Evolutionary conservation across 2,113 vertebrate species (phyloP), one percentile per base, ranked within the genome.

Genomic region (Coptodon bakossiorum): DNA sequence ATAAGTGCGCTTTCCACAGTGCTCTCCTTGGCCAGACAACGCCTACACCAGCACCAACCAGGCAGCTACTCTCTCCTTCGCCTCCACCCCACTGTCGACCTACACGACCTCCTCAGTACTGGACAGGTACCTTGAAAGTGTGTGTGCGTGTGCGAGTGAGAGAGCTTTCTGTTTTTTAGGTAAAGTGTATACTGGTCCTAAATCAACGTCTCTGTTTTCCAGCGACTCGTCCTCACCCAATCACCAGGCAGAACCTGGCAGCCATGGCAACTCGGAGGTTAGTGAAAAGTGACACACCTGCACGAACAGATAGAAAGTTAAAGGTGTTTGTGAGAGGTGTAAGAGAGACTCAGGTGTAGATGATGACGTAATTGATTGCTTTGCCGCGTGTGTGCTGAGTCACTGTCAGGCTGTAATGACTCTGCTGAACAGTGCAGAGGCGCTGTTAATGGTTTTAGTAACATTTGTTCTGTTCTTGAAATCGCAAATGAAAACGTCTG

Each of bases 171-270:
- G 17, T 12, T 73, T 84, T 12, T 40, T 40, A 59, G 34, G n/a
- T 13, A 22, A 40, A 14, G 14, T 9, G 4, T 53, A 27, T 36
- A 9, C 54, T 31, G 12, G 16, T 80, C 7, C 6, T 83, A 22
- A 8, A 45, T 48, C 50, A 31, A 4, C 3, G 5, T 88, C 13
- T 94, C 80, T 43, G 57, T 93, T 45, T 93, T 86, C 2, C 82
- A 99, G 98, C 94, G 98, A 98, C 94, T 98, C 98, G 56, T 99
- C 98, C 73, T 99, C 98, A 88, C 98, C 98, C 91, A 99, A 98
- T 96, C 98, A 99, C 94, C 98, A 98, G 96, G 98, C 96, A 96
- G 98, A 99, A 89, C 96, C 96, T 90, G 95, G 93, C 86, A 92
- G 94, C 94, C 97, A 96, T 84, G 93, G 93, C 5, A 95, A 94